phyloP scores from a whole-genome alignment of 2,113 vertebrate genomes.

The Dipodomys stephensi region DNA sequence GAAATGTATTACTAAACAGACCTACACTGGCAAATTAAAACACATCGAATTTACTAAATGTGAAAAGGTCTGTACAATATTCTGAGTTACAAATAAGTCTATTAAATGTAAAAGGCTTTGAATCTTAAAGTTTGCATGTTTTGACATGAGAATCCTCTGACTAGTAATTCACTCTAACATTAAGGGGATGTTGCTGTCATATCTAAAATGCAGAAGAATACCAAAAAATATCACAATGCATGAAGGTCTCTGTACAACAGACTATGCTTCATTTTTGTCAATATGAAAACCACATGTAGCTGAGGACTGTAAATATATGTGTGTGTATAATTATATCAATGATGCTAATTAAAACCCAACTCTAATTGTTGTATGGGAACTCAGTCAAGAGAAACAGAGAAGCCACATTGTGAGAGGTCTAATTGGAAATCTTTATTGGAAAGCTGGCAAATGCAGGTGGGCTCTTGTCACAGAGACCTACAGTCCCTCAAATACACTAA shows the following conservation, averaged over 20 bases:
- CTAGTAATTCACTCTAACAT: constrained; percentile 54
- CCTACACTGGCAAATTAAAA: constrained; percentile 63
- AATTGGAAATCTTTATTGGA: too few relatives aligned
- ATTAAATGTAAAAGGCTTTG: constrained; percentile 57
- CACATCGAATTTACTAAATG: constrained; percentile 64
- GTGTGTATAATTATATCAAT: constrained; percentile 74
- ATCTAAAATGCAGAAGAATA: constrained; percentile 62
- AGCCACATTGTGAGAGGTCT: too few relatives aligned
- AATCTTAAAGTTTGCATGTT: constrained; percentile 68
- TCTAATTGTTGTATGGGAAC: constrained; percentile 37
- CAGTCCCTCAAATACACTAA: too few relatives aligned
- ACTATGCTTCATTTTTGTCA: constrained; percentile 81
- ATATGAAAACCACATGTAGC: constrained; percentile 83
- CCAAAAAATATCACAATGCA: constrained; percentile 58
- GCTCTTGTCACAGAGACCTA: too few relatives aligned
- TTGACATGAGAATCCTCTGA: constrained; percentile 55
- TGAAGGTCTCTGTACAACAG: constrained; percentile 67
- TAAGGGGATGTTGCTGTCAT: constrained; percentile 49
- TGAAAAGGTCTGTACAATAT: constrained; percentile 64
- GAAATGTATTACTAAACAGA: constrained; percentile 64
- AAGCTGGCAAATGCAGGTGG: too few relatives aligned
- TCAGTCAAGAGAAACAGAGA: too few relatives aligned
- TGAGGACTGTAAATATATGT: constrained; percentile 65
- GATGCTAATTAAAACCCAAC: constrained; percentile 77
- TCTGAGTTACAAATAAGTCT: constrained; percentile 66